Percentiles rank a stretch among this genome's conserved stretches.
These are phyloP conservation scores for Noctua pronuba DNA, from an alignment of 2,888 invertebrate species.

Conservation along the genomic window DNA sequence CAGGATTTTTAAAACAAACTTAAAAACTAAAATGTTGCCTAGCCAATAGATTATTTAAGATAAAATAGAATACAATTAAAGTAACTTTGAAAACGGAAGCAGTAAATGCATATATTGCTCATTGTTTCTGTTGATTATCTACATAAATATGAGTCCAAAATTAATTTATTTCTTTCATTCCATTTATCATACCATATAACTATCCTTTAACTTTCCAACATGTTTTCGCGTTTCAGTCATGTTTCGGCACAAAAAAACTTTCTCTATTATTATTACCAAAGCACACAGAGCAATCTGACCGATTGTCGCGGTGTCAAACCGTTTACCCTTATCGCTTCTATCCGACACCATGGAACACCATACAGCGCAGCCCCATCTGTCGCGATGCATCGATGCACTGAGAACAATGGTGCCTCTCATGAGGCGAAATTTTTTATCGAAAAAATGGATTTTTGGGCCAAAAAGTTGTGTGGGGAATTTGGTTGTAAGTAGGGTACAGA, in stretches of 20 bases:
- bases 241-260: slow-evolving; percentile 9
- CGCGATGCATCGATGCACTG: slow-evolving; percentile 78
- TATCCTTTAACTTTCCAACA: background rate
- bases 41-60: too few species aligned
- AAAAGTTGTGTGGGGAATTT: slow-evolving; percentile 77
- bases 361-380: slow-evolving; percentile 78
- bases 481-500: slow-evolving; percentile 36
- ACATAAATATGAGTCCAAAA: background rate
- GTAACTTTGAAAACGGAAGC: too few species aligned
- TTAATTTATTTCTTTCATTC: background rate
- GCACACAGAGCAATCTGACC: slow-evolving; percentile 74
- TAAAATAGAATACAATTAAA: background rate
- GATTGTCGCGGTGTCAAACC: slow-evolving; percentile 86
- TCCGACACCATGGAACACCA: slow-evolving; percentile 60
- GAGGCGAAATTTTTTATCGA: slow-evolving; percentile 75
- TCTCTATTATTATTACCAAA: slow-evolving; percentile 46
- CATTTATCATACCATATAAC: background rate
- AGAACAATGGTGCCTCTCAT: slow-evolving; percentile 84
- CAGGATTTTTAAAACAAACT: background rate
- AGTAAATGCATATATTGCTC: background rate
- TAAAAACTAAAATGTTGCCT: too few species aligned
- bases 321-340: slow-evolving; percentile 84
- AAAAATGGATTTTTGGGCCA: slow-evolving; percentile 78
- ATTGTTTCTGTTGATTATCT: background rate
- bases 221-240: background rate